A percentile compares a stretch with the other conserved stretches of the same genome.
Conservation (phyloP, 2,113 vertebrate genomes). For the Talpa occidentalis region DNA sequence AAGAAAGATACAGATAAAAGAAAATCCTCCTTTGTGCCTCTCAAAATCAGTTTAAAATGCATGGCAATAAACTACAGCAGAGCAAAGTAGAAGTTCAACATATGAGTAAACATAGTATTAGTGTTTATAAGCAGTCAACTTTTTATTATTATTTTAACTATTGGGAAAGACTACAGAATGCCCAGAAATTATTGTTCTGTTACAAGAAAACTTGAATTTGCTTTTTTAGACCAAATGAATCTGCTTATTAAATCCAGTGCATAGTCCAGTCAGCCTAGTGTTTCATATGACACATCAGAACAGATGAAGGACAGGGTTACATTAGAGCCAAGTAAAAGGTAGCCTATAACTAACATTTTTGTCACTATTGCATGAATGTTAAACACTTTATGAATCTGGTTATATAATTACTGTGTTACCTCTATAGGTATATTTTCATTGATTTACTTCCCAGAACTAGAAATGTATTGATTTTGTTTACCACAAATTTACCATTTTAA, state of each 20-base stretch:
- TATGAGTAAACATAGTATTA: not conserved
- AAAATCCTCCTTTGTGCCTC: not conserved
- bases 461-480: not conserved
- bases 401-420: not conserved
- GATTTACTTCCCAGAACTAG: not conserved
- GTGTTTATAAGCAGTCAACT: not conserved
- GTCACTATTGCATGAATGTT: not conserved
- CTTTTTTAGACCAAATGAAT: not conserved
- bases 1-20: not conserved
- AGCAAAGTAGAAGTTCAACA: not conserved
- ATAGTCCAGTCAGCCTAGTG: not conserved
- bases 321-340: not conserved
- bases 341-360: not conserved
- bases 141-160: not conserved
- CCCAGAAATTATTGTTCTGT: not conserved
- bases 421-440: not conserved
- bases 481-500: not conserved
- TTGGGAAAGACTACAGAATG: not conserved
- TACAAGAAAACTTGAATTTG: not conserved
- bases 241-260: not conserved
- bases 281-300: not conserved
- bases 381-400: not conserved
- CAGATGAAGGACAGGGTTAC: not conserved
- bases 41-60: not conserved
- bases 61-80: not conserved